Evolutionary conservation across 1,140 invertebrate species (phyloP).

Genomic region (Drosophila obscura): DNA sequence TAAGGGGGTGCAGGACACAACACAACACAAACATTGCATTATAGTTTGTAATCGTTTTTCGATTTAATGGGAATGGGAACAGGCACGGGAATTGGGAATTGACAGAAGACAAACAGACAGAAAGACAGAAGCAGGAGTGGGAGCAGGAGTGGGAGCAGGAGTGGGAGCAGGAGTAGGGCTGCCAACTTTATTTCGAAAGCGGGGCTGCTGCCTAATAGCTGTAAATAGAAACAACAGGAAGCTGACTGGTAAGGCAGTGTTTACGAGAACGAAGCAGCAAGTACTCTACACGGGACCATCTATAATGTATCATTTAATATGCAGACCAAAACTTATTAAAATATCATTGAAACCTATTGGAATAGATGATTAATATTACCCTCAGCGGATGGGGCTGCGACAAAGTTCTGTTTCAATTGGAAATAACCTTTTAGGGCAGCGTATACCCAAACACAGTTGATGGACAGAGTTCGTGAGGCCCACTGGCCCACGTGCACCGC

Average conservation of each 20-base stretch:
- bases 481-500: too few relatives aligned
- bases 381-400: too few relatives aligned
- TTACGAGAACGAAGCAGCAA: neutral
- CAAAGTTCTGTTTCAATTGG: too few relatives aligned
- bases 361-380: too few relatives aligned
- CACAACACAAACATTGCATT: slow-evolving; percentile 68
- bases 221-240: slow-evolving; percentile 61
- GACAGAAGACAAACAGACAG: slow-evolving; percentile 22
- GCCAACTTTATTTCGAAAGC: slow-evolving; percentile 43
- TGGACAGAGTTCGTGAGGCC: too few relatives aligned
- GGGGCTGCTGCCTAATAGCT: slow-evolving; percentile 33
- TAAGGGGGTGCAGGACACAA: neutral
- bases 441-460: too few relatives aligned
- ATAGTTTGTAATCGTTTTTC: slow-evolving; percentile 82
- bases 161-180: slow-evolving; percentile 20
- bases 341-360: too few relatives aligned
- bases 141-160: too few relatives aligned
- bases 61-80: slow-evolving; percentile 65
- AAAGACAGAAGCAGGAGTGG: neutral
- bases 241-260: neutral
- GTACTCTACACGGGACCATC: too few relatives aligned
- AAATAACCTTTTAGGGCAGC: too few relatives aligned
- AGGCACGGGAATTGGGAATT: neutral
- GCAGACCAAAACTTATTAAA: too few relatives aligned
- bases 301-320: too few relatives aligned